phyloP scores from a whole-genome alignment of 2,113 vertebrate species.

The Struthidea cinerea region DNA sequence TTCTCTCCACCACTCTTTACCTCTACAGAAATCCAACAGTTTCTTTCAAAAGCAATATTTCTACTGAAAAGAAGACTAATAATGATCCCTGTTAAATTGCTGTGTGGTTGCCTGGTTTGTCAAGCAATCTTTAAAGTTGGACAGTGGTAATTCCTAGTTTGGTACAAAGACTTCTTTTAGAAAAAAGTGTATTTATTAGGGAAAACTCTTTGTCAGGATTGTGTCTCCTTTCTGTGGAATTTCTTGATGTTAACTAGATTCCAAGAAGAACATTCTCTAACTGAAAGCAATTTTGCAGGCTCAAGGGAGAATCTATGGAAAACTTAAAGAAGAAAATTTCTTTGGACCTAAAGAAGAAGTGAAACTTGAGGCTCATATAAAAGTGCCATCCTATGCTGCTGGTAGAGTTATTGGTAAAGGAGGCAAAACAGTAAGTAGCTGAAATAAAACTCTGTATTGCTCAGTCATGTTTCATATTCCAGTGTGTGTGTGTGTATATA shows the following conservation, averaged over 20 bases:
- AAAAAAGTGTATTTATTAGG: not conserved
- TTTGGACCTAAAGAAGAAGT: conserved; percentile 99
- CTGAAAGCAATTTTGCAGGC: conserved; percentile 70
- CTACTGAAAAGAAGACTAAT: not conserved
- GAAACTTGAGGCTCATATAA: conserved; percentile 96
- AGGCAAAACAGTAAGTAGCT: conserved; percentile 91
- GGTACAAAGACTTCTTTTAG: not conserved
- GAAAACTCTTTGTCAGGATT: not conserved
- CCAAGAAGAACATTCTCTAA: not conserved
- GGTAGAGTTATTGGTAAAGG: conserved; percentile 98
- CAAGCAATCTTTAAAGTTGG: not conserved
- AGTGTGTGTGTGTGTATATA: too few relatives aligned
- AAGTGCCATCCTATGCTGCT: conserved; percentile 95
- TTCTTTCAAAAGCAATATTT: not conserved
- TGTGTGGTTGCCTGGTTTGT: not conserved
- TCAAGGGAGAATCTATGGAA: conserved; percentile 92
- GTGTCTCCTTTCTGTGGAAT: not conserved
- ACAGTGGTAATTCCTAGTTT: not conserved
- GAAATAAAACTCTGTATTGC: not conserved
- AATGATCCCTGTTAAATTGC: not conserved
- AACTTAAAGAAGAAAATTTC: conserved; percentile 98
- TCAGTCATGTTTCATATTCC: not conserved
- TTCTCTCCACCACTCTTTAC: not conserved
- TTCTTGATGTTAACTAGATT: not conserved
- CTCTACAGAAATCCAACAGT: not conserved